Evolutionary conservation across 2,797 vertebrate genomes (phyloP).

Genomic region (Dendrocincla fuliginosa): DNA sequence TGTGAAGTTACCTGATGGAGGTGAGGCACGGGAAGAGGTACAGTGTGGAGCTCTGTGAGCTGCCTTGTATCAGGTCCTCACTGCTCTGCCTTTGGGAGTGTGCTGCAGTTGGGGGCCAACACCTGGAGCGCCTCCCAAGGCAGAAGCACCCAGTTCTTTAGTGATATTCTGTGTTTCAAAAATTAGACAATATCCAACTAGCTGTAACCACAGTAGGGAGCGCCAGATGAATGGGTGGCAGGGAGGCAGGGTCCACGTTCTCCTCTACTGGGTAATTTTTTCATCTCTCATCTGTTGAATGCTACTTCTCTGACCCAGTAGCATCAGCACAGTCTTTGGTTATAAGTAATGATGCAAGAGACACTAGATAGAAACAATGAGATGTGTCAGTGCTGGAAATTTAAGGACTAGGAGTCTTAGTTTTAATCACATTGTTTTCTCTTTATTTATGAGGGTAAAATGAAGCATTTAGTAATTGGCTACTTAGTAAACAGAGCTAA

Average conservation of each 20-base stretch:
- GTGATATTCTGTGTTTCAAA: background rate
- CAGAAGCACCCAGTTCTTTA: background rate
- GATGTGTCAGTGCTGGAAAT: background rate
- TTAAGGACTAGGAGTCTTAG: background rate
- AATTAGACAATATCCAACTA: background rate
- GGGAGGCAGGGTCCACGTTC: background rate
- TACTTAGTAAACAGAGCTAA: background rate
- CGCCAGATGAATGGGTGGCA: fast-evolving
- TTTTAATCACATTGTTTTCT: background rate
- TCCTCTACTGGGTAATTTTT: background rate
- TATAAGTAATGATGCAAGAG: background rate
- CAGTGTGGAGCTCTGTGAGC: background rate
- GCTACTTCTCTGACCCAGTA: background rate
- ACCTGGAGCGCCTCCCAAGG: background rate
- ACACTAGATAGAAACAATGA: background rate
- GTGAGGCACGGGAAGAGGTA: fast-evolving
- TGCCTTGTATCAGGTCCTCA: background rate
- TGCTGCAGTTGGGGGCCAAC: background rate
- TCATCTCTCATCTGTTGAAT: background rate
- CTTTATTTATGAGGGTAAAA: background rate
- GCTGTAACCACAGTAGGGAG: background rate
- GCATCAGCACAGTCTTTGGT: background rate
- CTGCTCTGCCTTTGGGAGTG: background rate
- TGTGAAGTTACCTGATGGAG: background rate
- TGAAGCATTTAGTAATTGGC: background rate